Conservation (phyloP, 30 jellyfish, hydroid and myxozoan species). For the Cassiopea andromeda region DNA sequence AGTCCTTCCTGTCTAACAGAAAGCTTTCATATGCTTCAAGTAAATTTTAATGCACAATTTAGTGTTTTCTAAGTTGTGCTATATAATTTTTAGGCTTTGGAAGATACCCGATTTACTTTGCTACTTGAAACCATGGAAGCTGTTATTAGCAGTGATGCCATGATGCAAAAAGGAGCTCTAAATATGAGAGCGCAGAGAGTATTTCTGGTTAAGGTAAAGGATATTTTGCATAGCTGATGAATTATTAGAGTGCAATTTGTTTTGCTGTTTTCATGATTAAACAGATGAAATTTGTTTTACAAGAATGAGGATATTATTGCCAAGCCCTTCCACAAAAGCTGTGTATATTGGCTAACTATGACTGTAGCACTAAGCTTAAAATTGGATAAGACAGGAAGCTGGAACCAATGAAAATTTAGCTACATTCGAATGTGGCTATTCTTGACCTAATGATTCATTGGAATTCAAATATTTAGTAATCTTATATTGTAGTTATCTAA, state of each 20-base stretch:
- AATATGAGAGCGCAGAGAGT: slow-evolving; percentile 94
- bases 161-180: slow-evolving; percentile 91
- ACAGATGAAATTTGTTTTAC: no score
- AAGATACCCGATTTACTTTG: slow-evolving; percentile 71
- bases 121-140: slow-evolving; percentile 76
- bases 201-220: slow-evolving; percentile 85
- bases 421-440: no score
- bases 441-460: no score
- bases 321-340: no score
- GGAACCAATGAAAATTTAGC: no score
- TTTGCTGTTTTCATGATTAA: not conserved
- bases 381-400: no score
- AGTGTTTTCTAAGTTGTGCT: not conserved
- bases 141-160: slow-evolving; percentile 85
- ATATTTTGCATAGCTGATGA: not conserved
- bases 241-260: not conserved
- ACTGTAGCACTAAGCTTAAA: no score
- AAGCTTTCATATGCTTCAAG: not conserved
- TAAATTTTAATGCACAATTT: not conserved
- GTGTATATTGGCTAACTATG: no score
- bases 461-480: no score
- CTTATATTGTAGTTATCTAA: not conserved
- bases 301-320: no score
- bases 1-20: not conserved
- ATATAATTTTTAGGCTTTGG: slow-evolving; percentile 68